Evolutionary conservation across 2,888 invertebrate species (phyloP), one percentile per base, ranked within the genome.

Genomic region (Pogonocherus hispidulus): DNA sequence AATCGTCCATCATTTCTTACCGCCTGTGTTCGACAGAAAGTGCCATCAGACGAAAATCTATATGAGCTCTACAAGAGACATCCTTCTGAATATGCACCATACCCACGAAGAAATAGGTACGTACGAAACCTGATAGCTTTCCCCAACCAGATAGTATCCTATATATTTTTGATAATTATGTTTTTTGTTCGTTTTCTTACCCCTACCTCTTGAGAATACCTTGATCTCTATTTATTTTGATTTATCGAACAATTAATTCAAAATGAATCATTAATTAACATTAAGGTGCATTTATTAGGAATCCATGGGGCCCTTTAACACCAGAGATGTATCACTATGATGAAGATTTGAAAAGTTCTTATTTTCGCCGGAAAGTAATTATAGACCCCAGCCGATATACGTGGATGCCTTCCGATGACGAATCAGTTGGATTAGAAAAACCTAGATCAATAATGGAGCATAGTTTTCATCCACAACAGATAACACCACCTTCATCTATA

Each of bases 21-120:
- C 79, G 94, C 94, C 72, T 96, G 95, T 86, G 94, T 95, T 78
- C 91, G 94, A 73, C 90, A 94, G 81, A 91, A 94, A 82, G 93
- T 92, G 77, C 94, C 95, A 77, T 95, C 95, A 78, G 95, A 96
- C 86, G 95, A 96, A 87, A 95, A 95, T 84, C 89, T 95, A 81
- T 90, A 91, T 84, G 87, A 88, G 71, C 77, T 87, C 37, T 85
- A 86, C 69, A 81, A 78, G 56, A 81, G 86, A 62, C 81, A 83
- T 77, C 82, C 84, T 11, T 90, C 91, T 79, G 94, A 94, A 81
- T 93, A 92, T 85, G 94, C 93, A 62, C 94, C 94, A 71, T 93
- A 93, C 84, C 93, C 93, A 76, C 89, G 93, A 81, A 91, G 91
- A 88, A 91, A 91, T 80, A 91, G 92, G 86, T 86, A 63, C 84